Evolutionary conservation across 2,888 invertebrate species (phyloP), one percentile per base, ranked within the genome.

Genomic region (Eupithecia vulgata): DNA sequence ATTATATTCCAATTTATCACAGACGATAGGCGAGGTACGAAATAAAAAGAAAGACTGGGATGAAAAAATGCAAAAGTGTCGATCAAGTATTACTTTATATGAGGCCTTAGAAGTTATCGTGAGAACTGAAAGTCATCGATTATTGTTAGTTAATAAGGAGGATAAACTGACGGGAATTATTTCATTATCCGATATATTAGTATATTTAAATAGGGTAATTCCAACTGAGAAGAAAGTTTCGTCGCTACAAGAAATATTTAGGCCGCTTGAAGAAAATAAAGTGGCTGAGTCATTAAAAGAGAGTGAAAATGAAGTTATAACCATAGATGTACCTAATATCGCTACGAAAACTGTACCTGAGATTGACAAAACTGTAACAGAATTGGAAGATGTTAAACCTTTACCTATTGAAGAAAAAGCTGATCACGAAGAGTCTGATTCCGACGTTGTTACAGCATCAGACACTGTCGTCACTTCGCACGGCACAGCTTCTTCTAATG

Each of bases 81-180:
- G 96, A 91, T 95, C 97, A 88, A 97, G 97, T 88, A 98, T 98
- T 94, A 97, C 97, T 73, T 95, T 98, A 85, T 96, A 96, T 85
- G 95, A 96, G 85, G 96, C 98, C 88, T 97, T 98, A 96, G 98
- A 98, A 92, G 97, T 96, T 92, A 98, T 98, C 88, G 98, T 98
- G 83, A 96, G 97, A 92, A 98, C 98, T 82, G 98, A 98, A 95
- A 98, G 94, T 91, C 94, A 94, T 93, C 94, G 94, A 92, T 88
- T 94, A 87, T 91, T 94, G 82, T 87, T 94, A 92, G 92, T 94
- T 75, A 91, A 91, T 92, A 93, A 89, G 87, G 94, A 94, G 80
- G 89, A 93, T 83, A 93, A 90, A 86, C 87, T 94, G 80, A 85
- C 92, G 82, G 94, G 93, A 77, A 93, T 94, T 83, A 93, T 94